phyloP scores from a whole-genome alignment of 2,797 vertebrate species.

The Clarias fuscus region DNA sequence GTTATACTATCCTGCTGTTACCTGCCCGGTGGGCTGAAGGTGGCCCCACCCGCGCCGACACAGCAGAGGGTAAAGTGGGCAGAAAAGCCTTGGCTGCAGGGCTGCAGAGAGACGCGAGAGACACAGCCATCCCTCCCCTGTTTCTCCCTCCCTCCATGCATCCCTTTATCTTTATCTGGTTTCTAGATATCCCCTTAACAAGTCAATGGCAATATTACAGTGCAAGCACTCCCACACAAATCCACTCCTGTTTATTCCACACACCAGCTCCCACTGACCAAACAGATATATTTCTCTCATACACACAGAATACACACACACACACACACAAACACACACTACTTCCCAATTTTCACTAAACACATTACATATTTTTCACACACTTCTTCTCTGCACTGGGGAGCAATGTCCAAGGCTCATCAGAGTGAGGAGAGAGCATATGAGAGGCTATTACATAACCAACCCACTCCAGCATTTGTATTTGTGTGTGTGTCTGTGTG shows the following conservation, averaged over 20 bases:
- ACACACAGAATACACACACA: constrained; percentile 1
- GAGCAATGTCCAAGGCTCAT: constrained; percentile 30
- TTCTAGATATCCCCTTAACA: constrained; percentile 42
- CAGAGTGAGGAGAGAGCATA: constrained; percentile 36
- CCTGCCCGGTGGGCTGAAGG: constrained; percentile 72
- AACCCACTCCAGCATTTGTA: constrained; percentile 48
- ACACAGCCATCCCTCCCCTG: constrained; percentile 69
- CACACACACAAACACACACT: neutral
- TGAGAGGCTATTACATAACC: constrained; percentile 58
- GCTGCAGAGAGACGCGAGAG: constrained; percentile 81
- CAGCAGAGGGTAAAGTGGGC: constrained; percentile 60
- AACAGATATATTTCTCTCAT: neutral
- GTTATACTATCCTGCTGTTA: constrained; percentile 85
- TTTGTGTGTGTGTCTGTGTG: neutral
- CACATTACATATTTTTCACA: constrained; percentile 25
- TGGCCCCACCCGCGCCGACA: constrained; percentile 38
- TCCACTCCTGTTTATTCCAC: neutral
- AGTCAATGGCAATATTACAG: constrained; percentile 38
- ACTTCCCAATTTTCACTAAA: constrained; percentile 18
- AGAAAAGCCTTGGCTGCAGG: constrained; percentile 75
- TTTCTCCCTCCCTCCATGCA: constrained; percentile 48
- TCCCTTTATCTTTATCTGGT: constrained; percentile 41
- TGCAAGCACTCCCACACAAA: constrained; percentile 12
- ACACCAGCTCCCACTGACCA: constrained; percentile 11
- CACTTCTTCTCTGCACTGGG: constrained; percentile 14